phyloP scores from a whole-genome alignment of 1,140 invertebrate species.

The Chymomyza costata region DNA sequence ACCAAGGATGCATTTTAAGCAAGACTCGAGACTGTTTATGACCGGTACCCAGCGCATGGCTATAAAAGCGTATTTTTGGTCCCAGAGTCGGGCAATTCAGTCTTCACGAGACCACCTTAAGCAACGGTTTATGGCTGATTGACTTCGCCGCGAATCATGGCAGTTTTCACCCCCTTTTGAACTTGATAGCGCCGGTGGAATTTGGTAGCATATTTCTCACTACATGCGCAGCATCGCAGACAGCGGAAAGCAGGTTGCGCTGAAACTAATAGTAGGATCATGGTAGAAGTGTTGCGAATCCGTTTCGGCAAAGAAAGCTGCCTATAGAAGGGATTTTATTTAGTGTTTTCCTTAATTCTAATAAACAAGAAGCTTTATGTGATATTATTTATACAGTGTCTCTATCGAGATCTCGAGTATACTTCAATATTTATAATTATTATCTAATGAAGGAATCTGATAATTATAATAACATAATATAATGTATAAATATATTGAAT shows the following conservation, averaged over 20 bases:
- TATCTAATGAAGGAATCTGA: too few species aligned
- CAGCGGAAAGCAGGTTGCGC: not conserved
- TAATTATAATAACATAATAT: too few species aligned
- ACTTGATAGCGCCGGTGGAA: too few species aligned
- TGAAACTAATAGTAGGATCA: not conserved
- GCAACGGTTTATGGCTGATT: not conserved
- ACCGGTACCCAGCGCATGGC: not conserved
- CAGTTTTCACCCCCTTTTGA: too few species aligned
- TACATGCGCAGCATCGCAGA: too few species aligned
- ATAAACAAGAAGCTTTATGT: too few species aligned
- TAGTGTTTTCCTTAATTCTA: too few species aligned
- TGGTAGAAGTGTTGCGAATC: not conserved
- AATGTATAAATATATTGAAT: too few species aligned
- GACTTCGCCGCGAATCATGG: not conserved
- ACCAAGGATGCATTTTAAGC: conserved; percentile 2
- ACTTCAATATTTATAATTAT: too few species aligned
- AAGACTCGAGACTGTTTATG: not conserved
- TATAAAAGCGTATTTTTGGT: conserved; percentile 11
- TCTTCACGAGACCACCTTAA: conserved; percentile 1
- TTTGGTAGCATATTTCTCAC: conserved; percentile 2
- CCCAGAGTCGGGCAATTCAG: conserved; percentile 4
- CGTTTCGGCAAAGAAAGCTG: not conserved
- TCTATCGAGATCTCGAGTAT: too few species aligned
- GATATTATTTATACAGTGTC: too few species aligned
- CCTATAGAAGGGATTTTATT: not conserved